Percentiles rank a stretch among this genome's conserved stretches.
phyloP scores from a whole-genome alignment of 2,113 vertebrate species.

The Dasypus novemcinctus region DNA sequence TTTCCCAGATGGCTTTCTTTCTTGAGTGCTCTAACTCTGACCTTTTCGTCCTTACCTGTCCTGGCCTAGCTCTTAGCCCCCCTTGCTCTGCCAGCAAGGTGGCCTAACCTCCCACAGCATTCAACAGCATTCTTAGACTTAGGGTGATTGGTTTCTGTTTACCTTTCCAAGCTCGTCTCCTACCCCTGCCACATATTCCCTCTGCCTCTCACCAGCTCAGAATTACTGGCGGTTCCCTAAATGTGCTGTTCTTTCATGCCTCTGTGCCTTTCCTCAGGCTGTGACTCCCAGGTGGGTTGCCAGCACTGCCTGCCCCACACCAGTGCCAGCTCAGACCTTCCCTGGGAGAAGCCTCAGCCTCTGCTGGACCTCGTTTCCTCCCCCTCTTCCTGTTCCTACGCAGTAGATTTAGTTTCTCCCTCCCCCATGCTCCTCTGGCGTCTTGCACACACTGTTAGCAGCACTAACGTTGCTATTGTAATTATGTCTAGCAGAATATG shows the following conservation, averaged over 20 bases:
- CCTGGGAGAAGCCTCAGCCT: background rate
- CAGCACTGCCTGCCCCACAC: background rate
- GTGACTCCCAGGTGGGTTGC: background rate
- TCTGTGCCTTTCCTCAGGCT: background rate
- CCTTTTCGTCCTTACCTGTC: background rate
- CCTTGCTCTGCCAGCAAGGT: background rate
- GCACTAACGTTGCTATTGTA: background rate
- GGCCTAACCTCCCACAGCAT: background rate
- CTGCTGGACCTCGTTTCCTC: background rate
- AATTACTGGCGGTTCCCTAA: background rate
- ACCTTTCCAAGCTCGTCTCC: background rate
- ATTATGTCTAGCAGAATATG: background rate
- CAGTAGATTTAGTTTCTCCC: background rate
- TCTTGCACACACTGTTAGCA: background rate
- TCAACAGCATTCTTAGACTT: background rate
- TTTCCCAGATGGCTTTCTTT: background rate
- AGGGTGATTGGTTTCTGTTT: background rate
- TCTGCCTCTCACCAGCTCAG: background rate
- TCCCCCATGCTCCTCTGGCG: background rate
- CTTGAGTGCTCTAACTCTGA: background rate
- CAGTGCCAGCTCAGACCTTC: background rate
- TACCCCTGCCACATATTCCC: background rate
- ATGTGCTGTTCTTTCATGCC: background rate
- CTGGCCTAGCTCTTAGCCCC: background rate
- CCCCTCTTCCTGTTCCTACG: background rate